phyloP scores from a whole-genome alignment of 2,888 invertebrate genomes.

The Neuroscelio doddi region DNA sequence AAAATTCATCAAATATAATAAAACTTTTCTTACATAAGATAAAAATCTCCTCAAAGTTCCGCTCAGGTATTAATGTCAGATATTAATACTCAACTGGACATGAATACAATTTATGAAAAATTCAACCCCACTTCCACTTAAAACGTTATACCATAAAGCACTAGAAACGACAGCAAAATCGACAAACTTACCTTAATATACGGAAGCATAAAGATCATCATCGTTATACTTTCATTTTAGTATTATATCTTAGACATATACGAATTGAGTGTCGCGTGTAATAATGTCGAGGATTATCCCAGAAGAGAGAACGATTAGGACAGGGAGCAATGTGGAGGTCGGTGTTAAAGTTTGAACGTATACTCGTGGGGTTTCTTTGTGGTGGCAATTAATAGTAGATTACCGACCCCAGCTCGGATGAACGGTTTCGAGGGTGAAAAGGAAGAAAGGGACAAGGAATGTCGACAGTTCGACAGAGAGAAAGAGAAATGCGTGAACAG shows the following conservation, averaged over 20 bases:
- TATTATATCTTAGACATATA: slow-evolving; percentile 16
- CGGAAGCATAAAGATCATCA: slow-evolving; percentile 13
- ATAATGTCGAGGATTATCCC: slow-evolving; percentile 50
- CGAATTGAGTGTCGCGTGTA: slow-evolving; percentile 41
- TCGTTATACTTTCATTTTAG: slow-evolving; percentile 6
- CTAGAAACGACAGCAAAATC: not conserved
- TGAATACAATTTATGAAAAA: no score
- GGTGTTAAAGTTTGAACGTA: slow-evolving; percentile 50
- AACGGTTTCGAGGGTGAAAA: slow-evolving; percentile 33
- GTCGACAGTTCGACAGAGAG: slow-evolving; percentile 7
- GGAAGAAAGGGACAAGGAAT: slow-evolving; percentile 13
- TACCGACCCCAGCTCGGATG: slow-evolving; percentile 54
- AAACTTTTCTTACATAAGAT: no score
- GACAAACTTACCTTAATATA: slow-evolving; percentile 10
- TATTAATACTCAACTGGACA: no score
- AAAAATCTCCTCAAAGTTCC: no score
- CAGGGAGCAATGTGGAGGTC: slow-evolving; percentile 31
- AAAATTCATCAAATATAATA: no score
- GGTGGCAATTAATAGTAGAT: slow-evolving; percentile 71
- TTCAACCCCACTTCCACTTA: no score
- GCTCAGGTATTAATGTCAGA: no score
- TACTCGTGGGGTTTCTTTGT: slow-evolving; percentile 62
- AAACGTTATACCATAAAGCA: not conserved
- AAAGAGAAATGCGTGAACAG: slow-evolving; percentile 18
- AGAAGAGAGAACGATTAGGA: slow-evolving; percentile 44